Conservation (phyloP, 1,140 invertebrate species). For the Schlechtendalia chinensis region DNA sequence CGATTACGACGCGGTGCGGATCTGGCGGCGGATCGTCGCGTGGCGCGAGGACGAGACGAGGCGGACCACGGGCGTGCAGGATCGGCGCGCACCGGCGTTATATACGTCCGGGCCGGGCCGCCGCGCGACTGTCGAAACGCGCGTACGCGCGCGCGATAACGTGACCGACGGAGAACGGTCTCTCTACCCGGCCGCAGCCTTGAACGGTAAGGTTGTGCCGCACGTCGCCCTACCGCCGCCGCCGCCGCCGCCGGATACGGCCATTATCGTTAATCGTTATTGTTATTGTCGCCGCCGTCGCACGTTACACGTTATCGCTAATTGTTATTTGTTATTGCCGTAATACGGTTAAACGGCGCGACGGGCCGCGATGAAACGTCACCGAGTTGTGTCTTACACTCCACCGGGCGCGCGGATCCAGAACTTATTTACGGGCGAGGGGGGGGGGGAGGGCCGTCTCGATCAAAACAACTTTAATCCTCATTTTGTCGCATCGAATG, state of each 20-base stretch:
- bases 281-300: neutral
- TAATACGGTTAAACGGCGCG: neutral
- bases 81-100: slow-evolving; percentile 33
- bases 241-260: neutral
- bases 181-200: slow-evolving; percentile 25
- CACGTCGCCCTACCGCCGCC: too few species aligned
- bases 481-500: too few species aligned
- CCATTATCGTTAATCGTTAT: slow-evolving; percentile 13
- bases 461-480: too few species aligned
- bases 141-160: slow-evolving; percentile 9
- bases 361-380: too few species aligned
- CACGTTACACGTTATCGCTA: neutral
- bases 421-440: too few species aligned
- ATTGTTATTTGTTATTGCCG: neutral
- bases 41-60: slow-evolving; percentile 37
- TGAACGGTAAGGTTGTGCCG: too few species aligned
- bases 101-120: slow-evolving; percentile 33
- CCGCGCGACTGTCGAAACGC: slow-evolving; percentile 36
- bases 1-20: too few species aligned
- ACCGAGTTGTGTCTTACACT: too few species aligned
- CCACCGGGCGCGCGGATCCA: too few species aligned
- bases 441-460: too few species aligned
- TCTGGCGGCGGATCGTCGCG: slow-evolving; percentile 17
- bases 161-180: neutral
- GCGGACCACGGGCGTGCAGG: slow-evolving; percentile 35